Conservation (phyloP, 2,113 vertebrate species). For the Caloenas nicobarica region DNA sequence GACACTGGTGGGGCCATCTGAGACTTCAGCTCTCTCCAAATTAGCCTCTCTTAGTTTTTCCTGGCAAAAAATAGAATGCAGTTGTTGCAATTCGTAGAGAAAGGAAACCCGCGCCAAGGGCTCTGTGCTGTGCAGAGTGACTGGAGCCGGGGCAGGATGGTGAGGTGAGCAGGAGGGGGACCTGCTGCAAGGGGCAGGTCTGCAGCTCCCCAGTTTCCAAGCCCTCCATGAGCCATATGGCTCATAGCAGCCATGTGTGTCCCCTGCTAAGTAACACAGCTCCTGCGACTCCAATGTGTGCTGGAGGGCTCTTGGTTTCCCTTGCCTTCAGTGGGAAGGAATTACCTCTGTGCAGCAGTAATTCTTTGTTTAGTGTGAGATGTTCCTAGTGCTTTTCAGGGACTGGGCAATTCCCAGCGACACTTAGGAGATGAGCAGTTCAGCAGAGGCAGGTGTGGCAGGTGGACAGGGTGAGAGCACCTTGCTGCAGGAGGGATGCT, state of each 20-base stretch:
- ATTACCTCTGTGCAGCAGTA: not conserved
- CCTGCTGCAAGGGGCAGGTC: not conserved
- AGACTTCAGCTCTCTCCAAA: not conserved
- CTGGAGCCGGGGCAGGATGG: not conserved
- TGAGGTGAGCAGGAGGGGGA: not conserved
- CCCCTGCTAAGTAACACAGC: not conserved
- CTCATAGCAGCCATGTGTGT: fast-evolving
- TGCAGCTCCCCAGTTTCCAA: not conserved
- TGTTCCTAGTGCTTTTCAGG: not conserved
- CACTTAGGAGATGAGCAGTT: fast-evolving
- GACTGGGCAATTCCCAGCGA: not conserved
- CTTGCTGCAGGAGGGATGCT: not conserved
- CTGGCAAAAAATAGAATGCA: not conserved
- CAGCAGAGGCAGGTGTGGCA: not conserved
- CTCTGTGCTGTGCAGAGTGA: not conserved
- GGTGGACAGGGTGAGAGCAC: not conserved
- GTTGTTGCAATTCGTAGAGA: too few relatives aligned
- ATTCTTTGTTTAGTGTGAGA: not conserved
- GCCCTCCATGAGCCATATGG: not conserved
- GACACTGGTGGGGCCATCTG: not conserved
- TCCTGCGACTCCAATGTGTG: not conserved
- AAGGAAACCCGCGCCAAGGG: not conserved
- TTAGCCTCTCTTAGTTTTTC: not conserved
- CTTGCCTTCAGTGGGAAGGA: not conserved
- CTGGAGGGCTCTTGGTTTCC: not conserved